Evolutionary conservation across 1,140 invertebrate species (phyloP).

Genomic region (Tigriopus japonicus): DNA sequence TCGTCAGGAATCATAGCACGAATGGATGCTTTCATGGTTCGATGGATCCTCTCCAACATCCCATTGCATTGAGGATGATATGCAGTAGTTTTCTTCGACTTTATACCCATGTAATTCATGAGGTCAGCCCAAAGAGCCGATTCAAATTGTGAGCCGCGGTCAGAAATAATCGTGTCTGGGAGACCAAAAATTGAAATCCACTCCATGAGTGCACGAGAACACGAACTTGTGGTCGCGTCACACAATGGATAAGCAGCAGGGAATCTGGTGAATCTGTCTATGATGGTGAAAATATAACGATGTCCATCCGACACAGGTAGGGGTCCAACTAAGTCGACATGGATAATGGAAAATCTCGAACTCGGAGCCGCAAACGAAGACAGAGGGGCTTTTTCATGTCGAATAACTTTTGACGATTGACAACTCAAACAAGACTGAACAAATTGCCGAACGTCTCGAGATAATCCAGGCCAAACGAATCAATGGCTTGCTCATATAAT

Average conservation of each 20-base stretch:
- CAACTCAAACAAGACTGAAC: neutral
- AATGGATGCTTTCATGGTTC: slow-evolving; percentile 14
- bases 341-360: slow-evolving; percentile 25
- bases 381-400: too few species aligned
- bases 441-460: neutral
- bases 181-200: slow-evolving; percentile 1
- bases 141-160: slow-evolving; percentile 1
- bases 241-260: too few species aligned
- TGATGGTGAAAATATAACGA: slow-evolving; percentile 25
- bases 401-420: neutral
- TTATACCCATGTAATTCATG: slow-evolving; percentile 5
- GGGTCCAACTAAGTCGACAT: slow-evolving; percentile 31
- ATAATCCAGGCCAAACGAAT: neutral
- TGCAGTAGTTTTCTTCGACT: slow-evolving; percentile 4
- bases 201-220: neutral
- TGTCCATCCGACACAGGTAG: slow-evolving; percentile 25
- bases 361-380: slow-evolving; percentile 3
- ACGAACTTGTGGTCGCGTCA: slow-evolving; percentile 22
- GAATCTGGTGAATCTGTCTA: slow-evolving; percentile 27
- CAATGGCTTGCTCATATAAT: too few species aligned
- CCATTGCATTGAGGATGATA: slow-evolving; percentile 17
- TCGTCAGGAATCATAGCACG: slow-evolving; percentile 8
- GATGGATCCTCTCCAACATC: slow-evolving; percentile 15
- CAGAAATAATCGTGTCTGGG: neutral
- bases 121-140: neutral